A percentile compares a stretch with the other conserved stretches of the same genome.
phyloP scores from a whole-genome alignment of 2,888 invertebrate genomes.

The Sinodicranocentrus sp. region DNA sequence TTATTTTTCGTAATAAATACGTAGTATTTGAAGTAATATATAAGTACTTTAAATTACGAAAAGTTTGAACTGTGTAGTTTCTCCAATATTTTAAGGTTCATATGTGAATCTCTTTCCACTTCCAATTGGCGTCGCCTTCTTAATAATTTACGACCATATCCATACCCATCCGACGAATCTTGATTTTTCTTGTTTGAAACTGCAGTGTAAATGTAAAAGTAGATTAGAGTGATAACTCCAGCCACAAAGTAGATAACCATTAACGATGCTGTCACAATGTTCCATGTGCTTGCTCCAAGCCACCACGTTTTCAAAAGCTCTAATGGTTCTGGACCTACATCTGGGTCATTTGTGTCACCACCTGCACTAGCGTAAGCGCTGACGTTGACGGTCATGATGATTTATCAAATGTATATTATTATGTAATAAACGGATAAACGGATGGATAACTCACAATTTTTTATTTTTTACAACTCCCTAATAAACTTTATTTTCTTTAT shows the following conservation, averaged over 20 bases:
- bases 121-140: too few species aligned
- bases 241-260: slow-evolving; percentile 39
- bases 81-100: too few species aligned
- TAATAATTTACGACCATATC: too few species aligned
- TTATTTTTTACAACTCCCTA: neutral
- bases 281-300: slow-evolving; percentile 37
- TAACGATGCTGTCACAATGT: slow-evolving; percentile 26
- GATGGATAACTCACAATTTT: neutral
- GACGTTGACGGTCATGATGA: slow-evolving; percentile 23
- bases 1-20: too few species aligned
- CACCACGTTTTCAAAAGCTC: slow-evolving; percentile 39
- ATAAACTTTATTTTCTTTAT: neutral
- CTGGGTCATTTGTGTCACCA: neutral
- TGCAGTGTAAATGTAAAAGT: too few species aligned
- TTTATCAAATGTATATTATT: neutral
- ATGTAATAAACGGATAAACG: slow-evolving; percentile 3
- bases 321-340: slow-evolving; percentile 1
- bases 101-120: too few species aligned
- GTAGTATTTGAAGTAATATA: too few species aligned
- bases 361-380: slow-evolving; percentile 39
- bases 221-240: neutral
- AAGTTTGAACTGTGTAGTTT: too few species aligned
- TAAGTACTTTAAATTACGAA: too few species aligned
- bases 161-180: neutral
- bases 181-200: too few species aligned